A percentile compares a stretch with the other conserved stretches of the same genome.
Evolutionary conservation across 2,113 vertebrate species (phyloP).

Genomic region (Rhinopomastus cyanomelas): DNA sequence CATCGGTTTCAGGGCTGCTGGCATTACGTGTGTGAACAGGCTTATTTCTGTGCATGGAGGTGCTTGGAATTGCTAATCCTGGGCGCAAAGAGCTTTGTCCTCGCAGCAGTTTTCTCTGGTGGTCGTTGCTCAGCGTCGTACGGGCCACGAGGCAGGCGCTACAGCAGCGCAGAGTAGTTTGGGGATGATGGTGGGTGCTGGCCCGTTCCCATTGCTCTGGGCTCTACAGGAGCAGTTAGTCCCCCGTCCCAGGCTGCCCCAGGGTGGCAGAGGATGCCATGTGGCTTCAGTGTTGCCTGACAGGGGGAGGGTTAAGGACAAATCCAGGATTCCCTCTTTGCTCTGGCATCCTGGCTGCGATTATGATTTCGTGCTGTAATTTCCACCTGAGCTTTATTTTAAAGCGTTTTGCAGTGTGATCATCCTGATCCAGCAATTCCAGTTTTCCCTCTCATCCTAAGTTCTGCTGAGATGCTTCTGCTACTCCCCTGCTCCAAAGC

Average conservation of each 20-base stretch:
- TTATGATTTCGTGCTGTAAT: neutral
- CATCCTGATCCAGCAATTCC: neutral
- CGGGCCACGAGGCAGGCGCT: fast-evolving
- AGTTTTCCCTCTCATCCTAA: neutral
- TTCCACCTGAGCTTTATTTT: neutral
- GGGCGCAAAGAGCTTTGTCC: neutral
- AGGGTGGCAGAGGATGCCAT: fast-evolving
- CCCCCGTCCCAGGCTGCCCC: fast-evolving
- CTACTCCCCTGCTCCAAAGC: neutral
- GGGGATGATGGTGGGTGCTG: neutral
- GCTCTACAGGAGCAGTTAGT: fast-evolving
- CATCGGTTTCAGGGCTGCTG: neutral
- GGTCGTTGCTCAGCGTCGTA: neutral
- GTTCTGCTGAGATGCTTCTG: neutral
- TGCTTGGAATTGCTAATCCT: neutral
- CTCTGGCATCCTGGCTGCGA: neutral
- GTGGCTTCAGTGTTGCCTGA: neutral
- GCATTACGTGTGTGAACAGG: neutral
- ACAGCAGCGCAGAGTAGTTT: neutral
- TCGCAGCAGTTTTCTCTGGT: neutral
- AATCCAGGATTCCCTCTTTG: neutral
- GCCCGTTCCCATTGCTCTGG: neutral
- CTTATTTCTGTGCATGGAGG: neutral
- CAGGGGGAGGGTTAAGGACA: neutral
- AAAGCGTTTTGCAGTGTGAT: neutral